phyloP scores from a whole-genome alignment of 2,888 invertebrate species.

The Apodemia mormo region DNA sequence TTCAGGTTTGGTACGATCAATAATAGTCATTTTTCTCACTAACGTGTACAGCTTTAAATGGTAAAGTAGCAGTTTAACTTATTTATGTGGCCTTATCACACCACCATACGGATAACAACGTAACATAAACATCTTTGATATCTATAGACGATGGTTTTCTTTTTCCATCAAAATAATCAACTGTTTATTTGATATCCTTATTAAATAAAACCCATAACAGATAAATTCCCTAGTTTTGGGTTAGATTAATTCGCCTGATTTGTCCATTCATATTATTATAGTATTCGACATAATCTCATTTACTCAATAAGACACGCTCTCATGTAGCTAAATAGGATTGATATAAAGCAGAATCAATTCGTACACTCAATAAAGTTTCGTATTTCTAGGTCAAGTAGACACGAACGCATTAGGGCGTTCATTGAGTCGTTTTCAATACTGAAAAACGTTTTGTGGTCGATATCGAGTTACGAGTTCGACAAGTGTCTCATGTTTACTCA shows the following conservation, averaged over 20 bases:
- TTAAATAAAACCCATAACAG: no score
- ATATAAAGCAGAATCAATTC: constrained; percentile 12
- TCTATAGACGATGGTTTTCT: no score
- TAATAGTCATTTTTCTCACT: no score
- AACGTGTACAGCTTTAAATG: no score
- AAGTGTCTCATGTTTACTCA: constrained; percentile 1
- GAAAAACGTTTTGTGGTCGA: constrained; percentile 7
- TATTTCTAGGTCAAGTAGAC: constrained; percentile 13
- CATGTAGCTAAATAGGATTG: constrained; percentile 15
- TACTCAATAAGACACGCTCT: background rate
- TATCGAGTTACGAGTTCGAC: background rate
- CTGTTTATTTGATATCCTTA: no score
- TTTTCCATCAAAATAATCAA: no score
- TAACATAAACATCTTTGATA: no score
- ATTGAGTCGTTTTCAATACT: constrained; percentile 14
- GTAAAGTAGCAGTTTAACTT: no score
- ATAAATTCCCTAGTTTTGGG: no score
- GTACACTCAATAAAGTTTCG: constrained; percentile 1
- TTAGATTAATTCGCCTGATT: background rate
- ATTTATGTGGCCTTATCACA: no score
- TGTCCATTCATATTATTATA: background rate
- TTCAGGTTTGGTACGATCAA: no score
- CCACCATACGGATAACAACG: no score
- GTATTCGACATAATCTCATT: background rate
- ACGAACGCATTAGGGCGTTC: constrained; percentile 11